Conservation (phyloP, 2,888 invertebrate species). For the Saturnia pavonia region DNA sequence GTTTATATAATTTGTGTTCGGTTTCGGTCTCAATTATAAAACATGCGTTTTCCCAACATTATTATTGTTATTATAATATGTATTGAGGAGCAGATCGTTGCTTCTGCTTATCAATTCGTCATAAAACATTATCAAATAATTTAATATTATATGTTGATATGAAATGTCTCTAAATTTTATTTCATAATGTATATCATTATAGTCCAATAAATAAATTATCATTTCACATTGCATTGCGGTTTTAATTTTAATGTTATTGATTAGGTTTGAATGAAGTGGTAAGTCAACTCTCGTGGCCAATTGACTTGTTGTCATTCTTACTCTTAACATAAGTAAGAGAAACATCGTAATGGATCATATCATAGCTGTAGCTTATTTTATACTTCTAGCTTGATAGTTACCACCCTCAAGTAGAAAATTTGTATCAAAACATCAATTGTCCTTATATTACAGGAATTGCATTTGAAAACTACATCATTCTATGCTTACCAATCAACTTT, state of each 20-base stretch:
- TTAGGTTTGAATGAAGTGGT: too few relatives aligned
- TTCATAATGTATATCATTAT: neutral
- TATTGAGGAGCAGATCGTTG: constrained; percentile 6
- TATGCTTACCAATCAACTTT: too few relatives aligned
- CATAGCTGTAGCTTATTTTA: neutral
- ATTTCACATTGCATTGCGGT: too few relatives aligned
- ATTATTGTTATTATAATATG: neutral
- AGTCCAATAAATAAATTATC: neutral
- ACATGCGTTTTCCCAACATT: neutral
- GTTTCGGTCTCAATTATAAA: neutral
- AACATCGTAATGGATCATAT: neutral
- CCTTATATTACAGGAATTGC: too few relatives aligned
- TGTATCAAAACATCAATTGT: too few relatives aligned
- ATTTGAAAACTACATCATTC: too few relatives aligned
- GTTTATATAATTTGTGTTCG: neutral
- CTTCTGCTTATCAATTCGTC: constrained; percentile 2
- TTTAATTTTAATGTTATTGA: too few relatives aligned
- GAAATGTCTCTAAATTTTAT: neutral
- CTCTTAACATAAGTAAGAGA: too few relatives aligned
- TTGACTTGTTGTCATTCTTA: too few relatives aligned
- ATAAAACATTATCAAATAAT: neutral
- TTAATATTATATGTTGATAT: neutral
- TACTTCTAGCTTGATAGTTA: neutral
- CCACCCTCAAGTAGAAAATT: neutral
- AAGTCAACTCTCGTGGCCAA: too few relatives aligned